These are phyloP conservation scores for Liasis olivaceus DNA, from an alignment of 2,797 vertebrate genomes.

Conservation along the genomic window DNA sequence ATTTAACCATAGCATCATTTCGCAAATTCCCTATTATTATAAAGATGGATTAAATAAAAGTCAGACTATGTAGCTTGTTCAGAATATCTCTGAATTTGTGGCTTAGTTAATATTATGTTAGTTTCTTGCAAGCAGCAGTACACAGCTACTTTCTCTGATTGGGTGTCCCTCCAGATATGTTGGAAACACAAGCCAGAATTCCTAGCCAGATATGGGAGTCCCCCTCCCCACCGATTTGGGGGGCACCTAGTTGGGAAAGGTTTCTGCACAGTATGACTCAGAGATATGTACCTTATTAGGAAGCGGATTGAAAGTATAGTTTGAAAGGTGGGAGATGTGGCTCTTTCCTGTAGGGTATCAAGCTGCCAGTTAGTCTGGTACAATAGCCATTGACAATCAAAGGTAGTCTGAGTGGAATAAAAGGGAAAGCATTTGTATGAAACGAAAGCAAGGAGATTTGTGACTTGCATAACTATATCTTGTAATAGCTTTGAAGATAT, in stretches of 20 bases:
- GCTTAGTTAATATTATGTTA: background rate
- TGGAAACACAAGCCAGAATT: background rate
- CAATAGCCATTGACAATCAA: conserved; percentile 45
- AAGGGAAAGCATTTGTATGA: conserved; percentile 55
- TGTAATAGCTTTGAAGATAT: conserved; percentile 52
- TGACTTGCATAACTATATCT: conserved; percentile 49
- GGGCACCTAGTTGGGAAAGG: background rate
- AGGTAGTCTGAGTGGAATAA: conserved; percentile 42
- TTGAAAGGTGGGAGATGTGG: background rate
- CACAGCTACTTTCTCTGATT: background rate
- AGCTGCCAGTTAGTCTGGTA: conserved; percentile 12
- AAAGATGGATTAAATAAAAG: background rate
- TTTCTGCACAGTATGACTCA: background rate
- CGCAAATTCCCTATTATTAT: background rate
- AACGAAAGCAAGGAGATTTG: conserved; percentile 57
- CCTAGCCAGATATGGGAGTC: background rate
- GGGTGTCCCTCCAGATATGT: background rate
- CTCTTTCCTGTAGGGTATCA: conserved; percentile 39
- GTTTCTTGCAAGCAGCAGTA: background rate
- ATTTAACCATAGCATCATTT: background rate
- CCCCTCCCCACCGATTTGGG: background rate
- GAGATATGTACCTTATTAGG: background rate
- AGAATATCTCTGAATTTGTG: background rate
- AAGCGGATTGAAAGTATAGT: background rate
- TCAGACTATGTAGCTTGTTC: background rate